Conservation (phyloP, 2,113 vertebrate genomes). For the Aviceda subcristata region DNA sequence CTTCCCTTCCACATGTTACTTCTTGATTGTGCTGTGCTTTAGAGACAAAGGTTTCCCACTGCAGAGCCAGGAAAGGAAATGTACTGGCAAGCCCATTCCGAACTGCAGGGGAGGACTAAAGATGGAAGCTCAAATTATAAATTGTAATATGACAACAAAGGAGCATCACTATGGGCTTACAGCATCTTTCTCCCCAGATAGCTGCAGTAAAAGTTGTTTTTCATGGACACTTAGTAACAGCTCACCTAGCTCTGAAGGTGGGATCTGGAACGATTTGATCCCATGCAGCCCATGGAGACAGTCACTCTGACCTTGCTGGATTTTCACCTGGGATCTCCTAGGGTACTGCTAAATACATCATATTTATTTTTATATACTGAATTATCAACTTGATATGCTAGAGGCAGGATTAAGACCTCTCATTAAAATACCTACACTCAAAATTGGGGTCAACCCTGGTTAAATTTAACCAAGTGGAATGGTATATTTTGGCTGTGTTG, state of each 20-base stretch:
- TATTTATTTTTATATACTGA: not conserved
- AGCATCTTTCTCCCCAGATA: not conserved
- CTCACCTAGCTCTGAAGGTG: not conserved
- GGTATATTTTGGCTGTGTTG: not conserved
- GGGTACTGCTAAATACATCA: not conserved
- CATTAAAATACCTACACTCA: not conserved
- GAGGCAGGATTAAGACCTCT: not conserved
- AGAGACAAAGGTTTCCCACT: not conserved
- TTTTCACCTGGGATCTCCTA: not conserved
- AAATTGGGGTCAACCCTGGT: not conserved
- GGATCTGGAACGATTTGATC: not conserved
- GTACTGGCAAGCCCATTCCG: not conserved
- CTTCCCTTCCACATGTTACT: not conserved
- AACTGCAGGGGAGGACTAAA: not conserved
- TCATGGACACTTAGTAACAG: not conserved
- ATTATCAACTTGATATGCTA: not conserved
- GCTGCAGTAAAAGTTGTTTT: not conserved
- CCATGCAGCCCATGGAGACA: rapidly evolving
- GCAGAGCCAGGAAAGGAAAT: not conserved
- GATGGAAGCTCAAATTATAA: not conserved
- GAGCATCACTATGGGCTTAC: not conserved
- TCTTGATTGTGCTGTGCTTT: not conserved
- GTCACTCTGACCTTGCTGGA: not conserved
- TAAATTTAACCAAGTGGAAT: not conserved
- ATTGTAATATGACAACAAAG: not conserved